phyloP scores from a whole-genome alignment of 2,113 vertebrate species.

The Etheostoma spectabile region DNA sequence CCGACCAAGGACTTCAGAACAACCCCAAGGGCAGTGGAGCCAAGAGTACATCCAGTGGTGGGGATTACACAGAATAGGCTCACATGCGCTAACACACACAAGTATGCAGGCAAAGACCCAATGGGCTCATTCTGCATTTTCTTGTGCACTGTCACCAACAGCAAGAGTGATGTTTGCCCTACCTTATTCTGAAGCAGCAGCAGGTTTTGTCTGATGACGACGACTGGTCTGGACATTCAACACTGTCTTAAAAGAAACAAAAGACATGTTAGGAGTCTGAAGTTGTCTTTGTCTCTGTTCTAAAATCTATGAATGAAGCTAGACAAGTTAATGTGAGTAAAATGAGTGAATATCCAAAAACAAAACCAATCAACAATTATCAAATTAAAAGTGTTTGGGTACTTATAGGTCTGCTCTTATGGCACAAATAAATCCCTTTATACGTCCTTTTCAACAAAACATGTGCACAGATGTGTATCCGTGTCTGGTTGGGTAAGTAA shows the following conservation, averaged over 20 bases:
- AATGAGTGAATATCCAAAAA: neutral
- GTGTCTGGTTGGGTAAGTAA: neutral
- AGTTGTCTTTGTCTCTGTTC: neutral
- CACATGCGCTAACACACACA: neutral
- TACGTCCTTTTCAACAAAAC: conserved; percentile 2
- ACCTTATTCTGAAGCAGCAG: conserved; percentile 54
- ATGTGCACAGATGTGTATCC: neutral
- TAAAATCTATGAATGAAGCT: neutral
- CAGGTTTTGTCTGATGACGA: conserved; percentile 21
- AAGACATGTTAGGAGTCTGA: conserved; percentile 16
- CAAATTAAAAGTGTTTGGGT: neutral
- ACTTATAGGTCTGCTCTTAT: neutral
- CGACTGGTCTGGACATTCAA: conserved; percentile 5
- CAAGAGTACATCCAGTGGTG: conserved; percentile 4
- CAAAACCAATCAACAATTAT: neutral
- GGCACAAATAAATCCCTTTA: neutral
- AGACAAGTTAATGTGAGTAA: neutral
- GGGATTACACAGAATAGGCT: conserved; percentile 19
- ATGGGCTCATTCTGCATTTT: conserved; percentile 6
- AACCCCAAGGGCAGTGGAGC: conserved; percentile 21
- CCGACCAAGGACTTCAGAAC: conserved; percentile 25
- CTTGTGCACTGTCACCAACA: neutral
- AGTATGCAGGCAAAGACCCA: neutral
- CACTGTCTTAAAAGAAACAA: conserved; percentile 21
- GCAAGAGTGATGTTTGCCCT: conserved; percentile 28